A percentile compares a stretch with the other conserved stretches of the same genome.
Evolutionary conservation across 1,140 invertebrate genomes (phyloP).

Genomic region (Hermatobates lingyangjiaoensis): DNA sequence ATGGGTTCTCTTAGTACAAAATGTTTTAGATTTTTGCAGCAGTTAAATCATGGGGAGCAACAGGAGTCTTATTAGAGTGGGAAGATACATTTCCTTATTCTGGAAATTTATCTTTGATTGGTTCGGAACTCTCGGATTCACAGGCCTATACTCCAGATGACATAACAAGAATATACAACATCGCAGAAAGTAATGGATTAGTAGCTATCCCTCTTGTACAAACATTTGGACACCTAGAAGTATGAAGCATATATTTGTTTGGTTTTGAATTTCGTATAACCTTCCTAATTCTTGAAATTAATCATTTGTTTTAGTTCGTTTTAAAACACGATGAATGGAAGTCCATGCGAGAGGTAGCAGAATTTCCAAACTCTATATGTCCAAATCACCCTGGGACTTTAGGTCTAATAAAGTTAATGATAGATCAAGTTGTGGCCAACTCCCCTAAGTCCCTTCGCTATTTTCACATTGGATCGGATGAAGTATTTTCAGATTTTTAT

Average conservation of each 20-base stretch:
- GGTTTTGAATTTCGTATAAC: no score
- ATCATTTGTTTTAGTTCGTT: conserved; percentile 40
- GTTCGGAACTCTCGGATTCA: conserved; percentile 32
- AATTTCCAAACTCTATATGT: conserved; percentile 65
- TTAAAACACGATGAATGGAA: conserved; percentile 62
- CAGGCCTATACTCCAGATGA: conserved; percentile 43
- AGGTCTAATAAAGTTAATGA: conserved; percentile 35
- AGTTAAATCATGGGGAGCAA: conserved; percentile 48
- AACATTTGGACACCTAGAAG: conserved; percentile 86
- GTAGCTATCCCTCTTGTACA: conserved; percentile 83
- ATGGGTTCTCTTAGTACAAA: neutral
- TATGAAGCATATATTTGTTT: no score
- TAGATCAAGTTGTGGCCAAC: conserved; percentile 33
- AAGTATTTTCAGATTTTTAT: conserved; percentile 26
- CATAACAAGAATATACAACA: conserved; percentile 32
- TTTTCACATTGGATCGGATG: conserved; percentile 65
- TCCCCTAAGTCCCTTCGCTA: conserved; percentile 36
- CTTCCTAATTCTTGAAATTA: no score
- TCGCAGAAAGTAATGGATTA: conserved; percentile 40
- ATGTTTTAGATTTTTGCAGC: conserved; percentile 32
- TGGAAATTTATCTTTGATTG: conserved; percentile 38
- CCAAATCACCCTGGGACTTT: conserved; percentile 43
- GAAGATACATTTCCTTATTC: conserved; percentile 83
- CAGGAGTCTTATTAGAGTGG: conserved; percentile 74
- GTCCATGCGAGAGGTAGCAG: conserved; percentile 53